phyloP scores from a whole-genome alignment of 2,888 invertebrate species.

The Venusia cambrica region DNA sequence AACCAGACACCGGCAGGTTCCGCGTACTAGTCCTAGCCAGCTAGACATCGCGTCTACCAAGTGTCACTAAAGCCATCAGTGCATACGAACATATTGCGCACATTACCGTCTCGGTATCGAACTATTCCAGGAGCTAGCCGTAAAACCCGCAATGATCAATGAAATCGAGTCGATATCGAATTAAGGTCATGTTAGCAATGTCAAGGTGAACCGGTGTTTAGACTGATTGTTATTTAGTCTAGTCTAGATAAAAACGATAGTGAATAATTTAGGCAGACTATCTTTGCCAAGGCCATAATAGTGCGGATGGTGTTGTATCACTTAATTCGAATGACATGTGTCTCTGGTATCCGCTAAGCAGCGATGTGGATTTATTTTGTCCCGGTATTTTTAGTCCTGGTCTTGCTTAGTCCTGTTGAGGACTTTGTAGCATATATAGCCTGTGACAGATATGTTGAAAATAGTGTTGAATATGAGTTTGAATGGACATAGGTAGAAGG shows the following conservation, averaged over 20 bases:
- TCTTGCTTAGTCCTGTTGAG: too few species aligned
- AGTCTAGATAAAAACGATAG: conserved; percentile 23
- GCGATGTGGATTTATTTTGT: too few species aligned
- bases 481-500: too few species aligned
- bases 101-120: conserved; percentile 12
- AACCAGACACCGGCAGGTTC: conserved; percentile 52
- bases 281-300: conserved; percentile 2
- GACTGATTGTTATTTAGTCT: conserved; percentile 32
- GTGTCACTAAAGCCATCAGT: conserved; percentile 14
- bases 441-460: too few species aligned
- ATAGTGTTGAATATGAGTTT: too few species aligned
- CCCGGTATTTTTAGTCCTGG: too few species aligned
- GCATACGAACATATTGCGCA: conserved; percentile 6
- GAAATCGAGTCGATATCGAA: conserved; percentile 16
- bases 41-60: conserved; percentile 39
- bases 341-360: too few species aligned
- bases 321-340: too few species aligned
- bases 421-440: too few species aligned
- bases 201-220: conserved; percentile 31
- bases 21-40: conserved; percentile 58
- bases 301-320: too few species aligned
- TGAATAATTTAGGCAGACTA: conserved; percentile 11
- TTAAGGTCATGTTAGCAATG: conserved; percentile 30
- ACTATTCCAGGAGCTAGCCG: background rate
- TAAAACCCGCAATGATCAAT: conserved; percentile 9